Percentiles rank a stretch among this genome's conserved stretches.
Conservation (phyloP, 2,888 invertebrate genomes). For the Polydrusus tereticollis region DNA sequence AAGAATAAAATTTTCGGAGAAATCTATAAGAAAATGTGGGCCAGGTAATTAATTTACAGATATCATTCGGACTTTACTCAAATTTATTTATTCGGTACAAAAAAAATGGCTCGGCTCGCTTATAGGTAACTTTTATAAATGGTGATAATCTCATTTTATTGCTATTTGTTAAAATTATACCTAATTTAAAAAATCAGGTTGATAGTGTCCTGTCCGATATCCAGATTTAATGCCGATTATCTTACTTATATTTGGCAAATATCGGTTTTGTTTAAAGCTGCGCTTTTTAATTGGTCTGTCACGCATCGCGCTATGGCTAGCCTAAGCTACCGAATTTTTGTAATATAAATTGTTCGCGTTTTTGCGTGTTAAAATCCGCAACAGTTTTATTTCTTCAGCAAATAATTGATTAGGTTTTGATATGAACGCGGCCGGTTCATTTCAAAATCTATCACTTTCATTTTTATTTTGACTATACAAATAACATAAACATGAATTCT, state of each 20-base stretch:
- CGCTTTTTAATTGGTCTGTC: background rate
- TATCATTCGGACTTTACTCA: background rate
- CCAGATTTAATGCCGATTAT: too few relatives aligned
- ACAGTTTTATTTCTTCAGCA: background rate
- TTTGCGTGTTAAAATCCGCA: conserved; percentile 9
- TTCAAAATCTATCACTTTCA: conserved; percentile 27
- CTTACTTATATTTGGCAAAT: too few relatives aligned
- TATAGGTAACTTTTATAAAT: background rate
- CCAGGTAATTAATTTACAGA: background rate
- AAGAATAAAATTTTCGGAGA: too few relatives aligned
- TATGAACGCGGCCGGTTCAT: conserved; percentile 24
- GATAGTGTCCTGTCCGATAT: background rate
- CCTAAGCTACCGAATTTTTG: conserved; percentile 7
- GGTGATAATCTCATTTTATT: background rate
- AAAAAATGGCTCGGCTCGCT: background rate
- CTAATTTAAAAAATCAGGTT: background rate
- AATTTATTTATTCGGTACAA: conserved; percentile 1
- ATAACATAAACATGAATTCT: conserved; percentile 30
- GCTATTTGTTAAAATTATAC: background rate
- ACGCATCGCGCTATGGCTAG: background rate
- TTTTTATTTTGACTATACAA: background rate
- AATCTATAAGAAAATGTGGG: conserved; percentile 11
- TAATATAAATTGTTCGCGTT: background rate
- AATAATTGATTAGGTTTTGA: conserved; percentile 5
- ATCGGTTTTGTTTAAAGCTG: background rate